Base-by-base conservation (phyloP, 2,888 invertebrate genomes). In the Drosophila rubida region DNA sequence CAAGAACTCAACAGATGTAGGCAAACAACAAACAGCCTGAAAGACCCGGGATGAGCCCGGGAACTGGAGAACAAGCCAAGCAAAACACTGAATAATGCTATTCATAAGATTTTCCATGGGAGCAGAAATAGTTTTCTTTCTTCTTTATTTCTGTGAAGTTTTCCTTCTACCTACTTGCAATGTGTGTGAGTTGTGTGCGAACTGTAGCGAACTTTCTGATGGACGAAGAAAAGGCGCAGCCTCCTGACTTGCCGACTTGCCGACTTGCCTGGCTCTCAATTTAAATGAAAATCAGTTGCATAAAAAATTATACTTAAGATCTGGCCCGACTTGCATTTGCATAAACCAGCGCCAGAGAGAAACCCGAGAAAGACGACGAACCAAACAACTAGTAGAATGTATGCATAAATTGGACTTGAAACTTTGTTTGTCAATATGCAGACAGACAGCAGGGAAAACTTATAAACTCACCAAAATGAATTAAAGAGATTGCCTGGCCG, bases 261-360 rank as follows among this genome's bases (percentile, higher is more conserved):
- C n/a, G n/a, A n/a, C n/a, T n/a, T n/a, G n/a, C n/a, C n/a, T n/a
- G 63, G 54, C 76, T 71, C 67, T 82, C 70, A 82, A 87, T 87
- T 82, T 85, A 87, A 82, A 82, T 85, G 77, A 82, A 87, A 82
- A 82, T 82, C 87, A 82, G 83, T 61, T 76, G 81, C 78, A 75
- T 78, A 64, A 64, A 64, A 65, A 41, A 66, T 69, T 69, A 69
- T 78, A 69, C 74, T 75, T 77, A 68, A 77, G 62, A 77, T 75
- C 68, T 73, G 57, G 59, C 60, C 41, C 50, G 55, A 63, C 58
- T 53, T 37, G 48, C 60, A 81, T 81, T 83, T 86, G 73, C 79
- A 76, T 74, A 74, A 74, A 46, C 75, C 57, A 51, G 35, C 30
- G 16, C 42, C 50, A 60, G 55, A 50, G 22, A 32, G 35, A 9